Evolutionary conservation across 2,797 vertebrate species (phyloP).

Genomic region (Sebastes elongatus): DNA sequence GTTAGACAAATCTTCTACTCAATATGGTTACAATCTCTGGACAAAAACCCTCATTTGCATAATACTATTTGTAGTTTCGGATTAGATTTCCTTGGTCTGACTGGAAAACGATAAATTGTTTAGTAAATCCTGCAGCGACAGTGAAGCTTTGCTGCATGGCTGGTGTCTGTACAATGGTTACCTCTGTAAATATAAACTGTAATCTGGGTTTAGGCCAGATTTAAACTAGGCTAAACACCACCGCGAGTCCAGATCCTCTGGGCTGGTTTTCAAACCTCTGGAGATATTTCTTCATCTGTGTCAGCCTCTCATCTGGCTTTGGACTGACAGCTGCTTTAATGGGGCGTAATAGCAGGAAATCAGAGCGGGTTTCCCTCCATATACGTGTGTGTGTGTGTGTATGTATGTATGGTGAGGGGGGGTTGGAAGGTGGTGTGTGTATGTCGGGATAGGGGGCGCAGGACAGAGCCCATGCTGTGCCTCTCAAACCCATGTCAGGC

Average conservation of each 20-base stretch:
- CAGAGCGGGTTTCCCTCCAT: conserved; percentile 78
- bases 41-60: conserved; percentile 9
- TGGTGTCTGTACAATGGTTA: conserved; percentile 24
- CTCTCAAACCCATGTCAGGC: conserved; percentile 71
- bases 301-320: conserved; percentile 82
- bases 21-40: not conserved
- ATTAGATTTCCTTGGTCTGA: conserved; percentile 12
- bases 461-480: conserved; percentile 76
- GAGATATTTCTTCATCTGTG: conserved; percentile 80
- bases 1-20: not conserved
- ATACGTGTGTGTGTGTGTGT: conserved; percentile 42
- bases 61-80: conserved; percentile 16
- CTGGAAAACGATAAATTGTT: conserved; percentile 13
- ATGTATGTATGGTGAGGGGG: not conserved
- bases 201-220: conserved; percentile 64
- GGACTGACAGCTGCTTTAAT: conserved; percentile 86
- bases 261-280: conserved; percentile 69
- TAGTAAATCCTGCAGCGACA: conserved; percentile 7
- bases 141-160: conserved; percentile 30
- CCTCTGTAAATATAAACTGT: conserved; percentile 68
- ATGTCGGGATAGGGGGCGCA: conserved; percentile 27
- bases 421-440: conserved; percentile 12
- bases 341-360: conserved; percentile 87
- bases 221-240: conserved; percentile 61
- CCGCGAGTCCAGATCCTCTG: conserved; percentile 57